Conservation (phyloP, 2,797 vertebrate genomes). For the Darevskia mixta region DNA sequence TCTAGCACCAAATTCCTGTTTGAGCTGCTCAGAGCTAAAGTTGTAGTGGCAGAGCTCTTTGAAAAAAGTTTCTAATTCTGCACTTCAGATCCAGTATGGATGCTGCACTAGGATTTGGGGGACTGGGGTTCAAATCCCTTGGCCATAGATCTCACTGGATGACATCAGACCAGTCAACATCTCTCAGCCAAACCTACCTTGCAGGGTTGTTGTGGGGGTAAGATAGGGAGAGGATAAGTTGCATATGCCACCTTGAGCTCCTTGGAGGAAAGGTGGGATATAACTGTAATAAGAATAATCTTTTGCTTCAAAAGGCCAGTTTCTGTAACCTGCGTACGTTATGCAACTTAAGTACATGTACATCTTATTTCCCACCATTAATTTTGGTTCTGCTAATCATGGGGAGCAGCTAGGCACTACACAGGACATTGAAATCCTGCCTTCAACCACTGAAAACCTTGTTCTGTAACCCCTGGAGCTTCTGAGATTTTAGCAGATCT, state of each 20-base stretch:
- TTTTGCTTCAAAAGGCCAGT: neutral
- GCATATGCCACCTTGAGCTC: too few relatives aligned
- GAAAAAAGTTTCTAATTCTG: neutral
- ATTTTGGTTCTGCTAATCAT: neutral
- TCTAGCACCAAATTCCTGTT: neutral
- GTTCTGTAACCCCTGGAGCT: neutral
- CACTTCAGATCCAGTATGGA: neutral
- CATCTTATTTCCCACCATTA: neutral
- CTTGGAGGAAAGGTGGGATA: too few relatives aligned
- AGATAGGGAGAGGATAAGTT: too few relatives aligned
- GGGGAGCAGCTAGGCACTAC: neutral
- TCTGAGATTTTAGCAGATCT: neutral
- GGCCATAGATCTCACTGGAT: neutral
- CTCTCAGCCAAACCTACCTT: too few relatives aligned
- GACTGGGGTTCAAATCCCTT: too few relatives aligned
- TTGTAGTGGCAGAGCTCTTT: too few relatives aligned
- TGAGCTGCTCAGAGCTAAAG: too few relatives aligned
- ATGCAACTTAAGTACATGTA: neutral
- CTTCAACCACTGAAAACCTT: neutral
- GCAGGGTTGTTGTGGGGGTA: too few relatives aligned
- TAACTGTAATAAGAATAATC: neutral
- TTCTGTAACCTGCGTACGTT: neutral
- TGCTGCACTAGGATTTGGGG: too few relatives aligned
- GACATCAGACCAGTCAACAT: neutral
- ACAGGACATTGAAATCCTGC: neutral